phyloP scores from a whole-genome alignment of 2,797 vertebrate genomes.

The Chaetophractus vellerosus region DNA sequence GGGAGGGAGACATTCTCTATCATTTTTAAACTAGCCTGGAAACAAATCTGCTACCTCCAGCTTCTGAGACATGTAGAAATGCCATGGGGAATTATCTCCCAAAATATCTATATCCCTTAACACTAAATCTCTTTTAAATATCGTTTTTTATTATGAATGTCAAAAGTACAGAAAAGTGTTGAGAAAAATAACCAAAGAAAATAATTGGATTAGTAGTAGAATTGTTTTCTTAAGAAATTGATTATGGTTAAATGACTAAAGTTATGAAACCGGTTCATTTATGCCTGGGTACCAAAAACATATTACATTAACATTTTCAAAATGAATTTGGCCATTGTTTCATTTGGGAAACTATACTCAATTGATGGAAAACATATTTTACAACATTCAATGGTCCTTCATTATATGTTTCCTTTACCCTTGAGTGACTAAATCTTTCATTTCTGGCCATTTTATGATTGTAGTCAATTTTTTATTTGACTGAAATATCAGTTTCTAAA shows the following conservation, averaged over 20 bases:
- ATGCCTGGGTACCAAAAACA: not conserved
- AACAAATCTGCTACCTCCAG: not conserved
- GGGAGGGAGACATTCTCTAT: not conserved
- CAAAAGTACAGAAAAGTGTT: not conserved
- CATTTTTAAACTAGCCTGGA: not conserved
- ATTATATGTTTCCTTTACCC: not conserved
- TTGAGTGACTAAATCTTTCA: constrained; percentile 6
- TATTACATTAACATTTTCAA: not conserved
- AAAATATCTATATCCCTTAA: not conserved
- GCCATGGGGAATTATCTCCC: not conserved
- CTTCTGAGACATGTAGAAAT: not conserved
- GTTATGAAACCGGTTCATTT: constrained; percentile 1
- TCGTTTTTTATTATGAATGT: not conserved
- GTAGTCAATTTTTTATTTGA: not conserved
- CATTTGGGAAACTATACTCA: not conserved
- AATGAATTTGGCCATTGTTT: constrained; percentile 11
- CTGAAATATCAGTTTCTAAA: constrained; percentile 12
- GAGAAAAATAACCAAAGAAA: not conserved
- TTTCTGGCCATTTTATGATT: constrained; percentile 1
- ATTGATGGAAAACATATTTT: not conserved
- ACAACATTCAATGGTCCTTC: not conserved
- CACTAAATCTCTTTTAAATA: constrained; percentile 20
- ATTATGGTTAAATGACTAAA: constrained; percentile 3
- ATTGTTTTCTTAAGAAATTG: constrained; percentile 42
- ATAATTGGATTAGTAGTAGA: not conserved